Base-by-base conservation (phyloP, 2,888 invertebrate genomes). In the Meta bourneti region DNA sequence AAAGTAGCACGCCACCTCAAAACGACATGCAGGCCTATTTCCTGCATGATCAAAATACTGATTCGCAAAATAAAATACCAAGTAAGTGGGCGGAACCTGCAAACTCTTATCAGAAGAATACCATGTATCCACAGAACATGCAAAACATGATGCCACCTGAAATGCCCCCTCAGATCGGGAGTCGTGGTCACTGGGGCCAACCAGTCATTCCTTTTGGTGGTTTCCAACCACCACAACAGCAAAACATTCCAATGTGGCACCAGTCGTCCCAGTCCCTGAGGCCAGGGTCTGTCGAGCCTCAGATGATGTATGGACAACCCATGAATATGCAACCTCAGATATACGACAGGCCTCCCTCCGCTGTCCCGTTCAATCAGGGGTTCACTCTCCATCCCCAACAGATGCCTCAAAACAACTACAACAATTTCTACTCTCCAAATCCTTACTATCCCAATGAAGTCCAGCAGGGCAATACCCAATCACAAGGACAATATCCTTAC, bases 201-300 rank as follows among this genome's bases (percentile, higher is more conserved):
- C 93, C 94, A 91, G 93, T 95, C 92, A 93, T 95, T 78, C 96
- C 96, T 93, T 96, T 96, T 11, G 96, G 97, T 1, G 96, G 89
- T 7, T 89, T 75, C 19, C 91, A 88, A 51, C 92, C 96, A 79
- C 97, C 96, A 52, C 96, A 97, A 87, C 96, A 96, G 48, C 98
- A 97, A 94, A 98, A 98, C 94, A 79, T 89, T 90, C 87, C 92
- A 61, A 88, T 90, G 86, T 92, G 92, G 92, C 92, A 92, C 74
- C 89, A 89, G 82, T 51, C 86, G 51, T 86, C 92, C 13, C 90
- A 91, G 13, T 51, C 91, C 16, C 19, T 91, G 54, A 81, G 93
- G 61, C 89, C 93, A 7, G 34, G 89, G 20, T 93, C 93, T 54
- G 98, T 98, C 98, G 98, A 98, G 94, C 98, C 98, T 0, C 98